Evolutionary conservation across 2,797 vertebrate genomes (phyloP), one percentile per base, ranked within the genome.

Genomic region (Heteromormyrus szaboi): DNA sequence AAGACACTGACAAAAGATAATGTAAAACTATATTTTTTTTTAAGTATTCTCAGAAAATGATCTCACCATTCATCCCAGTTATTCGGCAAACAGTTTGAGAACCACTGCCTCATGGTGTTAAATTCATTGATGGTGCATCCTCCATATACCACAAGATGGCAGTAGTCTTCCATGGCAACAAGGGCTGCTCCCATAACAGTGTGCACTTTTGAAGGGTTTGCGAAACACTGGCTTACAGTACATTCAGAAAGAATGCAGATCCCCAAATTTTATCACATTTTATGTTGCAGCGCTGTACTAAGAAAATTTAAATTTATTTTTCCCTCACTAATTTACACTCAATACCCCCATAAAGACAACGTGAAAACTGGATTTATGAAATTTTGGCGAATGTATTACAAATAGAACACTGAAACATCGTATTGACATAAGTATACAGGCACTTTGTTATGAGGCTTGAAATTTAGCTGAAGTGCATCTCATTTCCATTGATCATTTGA

Each of bases 101-200:
- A 59, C 54, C 19, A 2, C 6, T 59, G 6, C 19, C 53, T 56
- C 53, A 56, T 56, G 53, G 19, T 50, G n/a, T 41, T 84, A 19
- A 84, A 44, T 50, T 46, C 2, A 29, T 79, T 44, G 46, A 29
- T 7, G 51, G 25, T 29, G 50, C 83, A 53, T 51, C 50, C 83
- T 19, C 17, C 48, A 81, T 56, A 50, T 12, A 86, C 44, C 83
- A 85, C n/a, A 85, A 85, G 83, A 85, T 85, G n/a, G 50, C 83
- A 85, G 50, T 85, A 85, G 46, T 29, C 12, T 53, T 85, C 22
- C 44, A 85, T 33, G 51, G n/a, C 41, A 84, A 22, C 5, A 46
- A 84, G 44, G 14, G 59, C 59, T 29, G 68, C 37, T 76, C 68
- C 33, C 68, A 19, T 41, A 76, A 9, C 17, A 19, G 33, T 76